Evolutionary conservation across 2,797 vertebrate genomes (phyloP), one percentile per base, ranked within the genome.

Genomic region (Mormyrus hasselquistii): DNA sequence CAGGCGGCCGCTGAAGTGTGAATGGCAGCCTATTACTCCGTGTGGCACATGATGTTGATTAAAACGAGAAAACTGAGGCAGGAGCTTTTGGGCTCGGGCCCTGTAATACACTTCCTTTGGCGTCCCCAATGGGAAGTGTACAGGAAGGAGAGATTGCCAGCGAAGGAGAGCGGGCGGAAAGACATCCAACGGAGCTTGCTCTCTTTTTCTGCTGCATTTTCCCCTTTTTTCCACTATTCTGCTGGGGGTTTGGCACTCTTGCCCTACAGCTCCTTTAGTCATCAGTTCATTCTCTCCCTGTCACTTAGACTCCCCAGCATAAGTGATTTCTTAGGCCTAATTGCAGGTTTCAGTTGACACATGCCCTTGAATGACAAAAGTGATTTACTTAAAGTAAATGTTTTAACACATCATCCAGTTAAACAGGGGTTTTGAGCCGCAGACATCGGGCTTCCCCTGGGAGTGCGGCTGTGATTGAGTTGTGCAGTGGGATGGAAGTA

Each of bases 11-110:
- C 47, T 34, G 59, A 79, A 79, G 86, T 87, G 90, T 69, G 83
- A 91, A 87, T 82, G 89, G 88, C 85, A n/a, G 88, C 85, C 44
- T 88, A 47, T 90, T 53, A 69, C 94, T 95, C 94, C 95, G 91
- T 91, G 93, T 96, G 95, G 95, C 97, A 98, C 97, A 97, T 98
- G 97, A 97, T 97, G 96, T 96, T 96, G 96, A 98, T 98, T 98
- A 98, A 95, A 94, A 92, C 92, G 93, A 92, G 94, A 93, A 93
- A 92, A 93, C 59, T 2, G 10, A 57, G 79, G 50, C 49, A n/a
- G 69, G 86, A 19, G 96, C 96, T 95, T 96, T 94, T 95, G 95
- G 96, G 96, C 65, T 94, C 55, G 89, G 92, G 92, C 92, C 94
- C 91, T 93, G 92, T 93, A 92, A 94, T 94, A 92, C 96, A 97